Conservation (phyloP, 2,888 invertebrate genomes). For the Lamellibrachia columna region DNA sequence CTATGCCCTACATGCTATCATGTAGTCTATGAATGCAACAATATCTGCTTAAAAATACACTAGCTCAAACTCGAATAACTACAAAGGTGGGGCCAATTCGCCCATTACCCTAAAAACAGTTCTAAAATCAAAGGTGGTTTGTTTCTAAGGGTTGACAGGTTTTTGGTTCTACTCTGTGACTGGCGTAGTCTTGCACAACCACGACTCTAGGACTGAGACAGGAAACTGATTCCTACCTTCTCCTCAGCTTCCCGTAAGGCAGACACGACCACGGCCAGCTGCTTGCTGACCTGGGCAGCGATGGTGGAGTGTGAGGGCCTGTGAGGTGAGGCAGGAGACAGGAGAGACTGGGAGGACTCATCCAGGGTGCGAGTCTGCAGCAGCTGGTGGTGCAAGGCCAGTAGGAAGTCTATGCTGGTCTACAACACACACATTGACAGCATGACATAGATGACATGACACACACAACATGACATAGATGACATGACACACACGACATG, state of each 20-base stretch:
- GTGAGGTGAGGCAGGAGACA: constrained; percentile 44
- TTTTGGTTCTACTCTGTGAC: too few species aligned
- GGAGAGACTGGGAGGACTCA: background rate
- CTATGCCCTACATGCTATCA: too few species aligned
- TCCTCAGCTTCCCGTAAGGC: constrained; percentile 50
- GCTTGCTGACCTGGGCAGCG: constrained; percentile 56
- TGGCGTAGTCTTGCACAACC: too few species aligned
- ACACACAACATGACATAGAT: background rate
- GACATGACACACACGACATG: background rate
- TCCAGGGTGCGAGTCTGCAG: constrained; percentile 37
- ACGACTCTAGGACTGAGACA: too few species aligned
- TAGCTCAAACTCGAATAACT: too few species aligned
- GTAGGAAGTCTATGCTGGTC: constrained; percentile 56
- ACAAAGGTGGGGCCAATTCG: too few species aligned
- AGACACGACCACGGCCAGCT: constrained; percentile 52
- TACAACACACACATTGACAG: constrained; percentile 28
- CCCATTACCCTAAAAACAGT: too few species aligned
- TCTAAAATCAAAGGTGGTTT: too few species aligned
- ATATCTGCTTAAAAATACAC: too few species aligned
- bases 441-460: background rate
- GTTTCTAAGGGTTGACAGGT: too few species aligned
- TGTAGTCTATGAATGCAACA: too few species aligned
- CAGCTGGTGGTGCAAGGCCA: constrained; percentile 57
- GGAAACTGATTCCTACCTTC: constrained; percentile 48
- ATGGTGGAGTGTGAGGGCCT: constrained; percentile 53